A percentile compares a stretch with the other conserved stretches of the same genome.
Conservation (phyloP, 2,113 vertebrate genomes). For the Bos javanicus region DNA sequence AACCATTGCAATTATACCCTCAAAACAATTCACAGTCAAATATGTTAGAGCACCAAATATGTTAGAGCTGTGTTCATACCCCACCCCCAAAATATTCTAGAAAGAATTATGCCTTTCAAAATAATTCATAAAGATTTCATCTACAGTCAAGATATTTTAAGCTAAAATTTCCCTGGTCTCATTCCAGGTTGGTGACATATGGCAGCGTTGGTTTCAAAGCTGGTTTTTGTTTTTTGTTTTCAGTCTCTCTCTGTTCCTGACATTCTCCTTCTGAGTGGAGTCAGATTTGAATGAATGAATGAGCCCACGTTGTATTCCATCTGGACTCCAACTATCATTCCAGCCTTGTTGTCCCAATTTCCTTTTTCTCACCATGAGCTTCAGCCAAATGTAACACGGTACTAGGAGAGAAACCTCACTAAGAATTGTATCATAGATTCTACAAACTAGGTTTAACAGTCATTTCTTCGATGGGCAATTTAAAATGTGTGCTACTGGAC, state of each 20-base stretch:
- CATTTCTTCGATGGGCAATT: background rate
- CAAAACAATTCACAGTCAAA: background rate
- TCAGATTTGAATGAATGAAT: conserved; percentile 21
- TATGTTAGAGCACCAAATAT: background rate
- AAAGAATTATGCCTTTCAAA: conserved; percentile 14
- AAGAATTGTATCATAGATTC: background rate
- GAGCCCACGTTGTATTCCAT: conserved; percentile 11
- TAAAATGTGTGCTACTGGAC: background rate
- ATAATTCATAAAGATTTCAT: conserved; percentile 13
- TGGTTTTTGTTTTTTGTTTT: conserved; percentile 54
- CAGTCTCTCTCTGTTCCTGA: conserved; percentile 14
- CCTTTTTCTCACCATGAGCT: conserved; percentile 7
- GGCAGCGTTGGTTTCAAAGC: background rate
- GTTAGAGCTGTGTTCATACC: background rate
- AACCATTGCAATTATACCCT: background rate
- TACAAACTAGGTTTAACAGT: background rate
- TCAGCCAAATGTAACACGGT: background rate
- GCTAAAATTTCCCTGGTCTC: conserved; percentile 33
- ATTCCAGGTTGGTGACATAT: conserved; percentile 46
- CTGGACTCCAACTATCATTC: background rate
- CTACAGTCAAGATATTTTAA: conserved; percentile 5
- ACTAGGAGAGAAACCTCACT: background rate
- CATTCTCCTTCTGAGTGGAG: conserved; percentile 4
- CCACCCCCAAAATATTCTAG: background rate
- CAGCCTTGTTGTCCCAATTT: background rate